Conservation (phyloP, 2,888 invertebrate species). For the Ischnus inquisitorius region DNA sequence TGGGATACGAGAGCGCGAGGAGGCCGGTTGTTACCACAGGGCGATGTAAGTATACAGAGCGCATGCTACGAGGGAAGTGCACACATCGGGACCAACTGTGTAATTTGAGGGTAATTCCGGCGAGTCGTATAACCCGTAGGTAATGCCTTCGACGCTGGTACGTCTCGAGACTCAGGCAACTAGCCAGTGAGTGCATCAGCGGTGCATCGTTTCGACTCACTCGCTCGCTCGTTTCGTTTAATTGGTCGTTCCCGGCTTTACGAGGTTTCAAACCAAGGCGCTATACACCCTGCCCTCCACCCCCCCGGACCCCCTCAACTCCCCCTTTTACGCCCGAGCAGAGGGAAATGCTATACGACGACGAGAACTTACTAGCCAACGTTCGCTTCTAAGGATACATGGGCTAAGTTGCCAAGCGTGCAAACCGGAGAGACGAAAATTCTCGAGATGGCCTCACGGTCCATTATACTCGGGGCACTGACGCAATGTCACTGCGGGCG, state of each 20-base stretch:
- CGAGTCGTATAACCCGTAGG: conserved; percentile 81
- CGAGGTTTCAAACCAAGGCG: conserved; percentile 80
- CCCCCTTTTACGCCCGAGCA: conserved; percentile 40
- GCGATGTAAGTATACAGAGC: conserved; percentile 76
- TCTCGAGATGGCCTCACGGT: conserved; percentile 11
- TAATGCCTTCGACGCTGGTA: conserved; percentile 73
- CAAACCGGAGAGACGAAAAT: conserved; percentile 42
- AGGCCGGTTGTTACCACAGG: conserved; percentile 76
- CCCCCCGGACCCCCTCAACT: neutral
- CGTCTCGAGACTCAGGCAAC: conserved; percentile 70
- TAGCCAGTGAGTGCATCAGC: conserved; percentile 74
- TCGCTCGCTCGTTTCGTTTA: conserved; percentile 81
- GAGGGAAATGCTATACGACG: conserved; percentile 37
- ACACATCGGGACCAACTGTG: conserved; percentile 81
- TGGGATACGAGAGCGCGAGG: conserved; percentile 45
- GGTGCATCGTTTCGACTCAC: conserved; percentile 76
- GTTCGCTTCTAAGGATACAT: conserved; percentile 32
- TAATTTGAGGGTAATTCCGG: conserved; percentile 83
- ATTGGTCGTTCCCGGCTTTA: conserved; percentile 83
- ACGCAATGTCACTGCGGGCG: conserved; percentile 24
- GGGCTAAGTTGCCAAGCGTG: conserved; percentile 25
- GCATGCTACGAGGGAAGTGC: conserved; percentile 74
- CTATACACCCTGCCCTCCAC: conserved; percentile 22
- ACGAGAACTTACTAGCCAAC: conserved; percentile 26
- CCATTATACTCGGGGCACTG: conserved; percentile 11